Percentiles rank a stretch among this genome's conserved stretches.
phyloP scores from a whole-genome alignment of 1,140 invertebrate species.

The Matsumurasca onukii region DNA sequence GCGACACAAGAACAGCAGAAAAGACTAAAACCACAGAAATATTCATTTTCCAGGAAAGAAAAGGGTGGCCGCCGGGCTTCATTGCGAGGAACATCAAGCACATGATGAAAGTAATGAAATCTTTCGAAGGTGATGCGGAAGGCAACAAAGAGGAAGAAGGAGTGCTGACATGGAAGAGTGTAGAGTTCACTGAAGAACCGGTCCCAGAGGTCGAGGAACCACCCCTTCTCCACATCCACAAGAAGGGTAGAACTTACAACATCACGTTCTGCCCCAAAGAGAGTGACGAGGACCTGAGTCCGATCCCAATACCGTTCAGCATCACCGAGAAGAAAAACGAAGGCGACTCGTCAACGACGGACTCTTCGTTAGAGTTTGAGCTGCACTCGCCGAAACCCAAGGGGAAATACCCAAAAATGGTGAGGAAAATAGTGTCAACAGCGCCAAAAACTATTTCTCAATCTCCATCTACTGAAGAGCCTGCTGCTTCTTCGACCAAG shows the following conservation, averaged over 20 bases:
- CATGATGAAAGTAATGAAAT: slow-evolving; percentile 16
- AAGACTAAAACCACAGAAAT: too few species aligned
- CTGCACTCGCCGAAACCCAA: slow-evolving; percentile 8
- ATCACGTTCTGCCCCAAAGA: slow-evolving; percentile 17
- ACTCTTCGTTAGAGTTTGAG: slow-evolving; percentile 10
- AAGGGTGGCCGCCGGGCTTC: slow-evolving; percentile 13
- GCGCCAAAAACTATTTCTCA: too few species aligned
- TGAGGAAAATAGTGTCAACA: neutral
- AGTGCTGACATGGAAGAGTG: neutral
- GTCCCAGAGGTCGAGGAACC: neutral
- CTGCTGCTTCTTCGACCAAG: neutral
- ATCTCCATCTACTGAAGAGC: too few species aligned
- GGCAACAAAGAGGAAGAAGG: neutral
- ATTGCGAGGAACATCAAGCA: slow-evolving; percentile 14
- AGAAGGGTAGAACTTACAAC: slow-evolving; percentile 9
- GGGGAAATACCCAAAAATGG: neutral
- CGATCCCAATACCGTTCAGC: slow-evolving; percentile 7
- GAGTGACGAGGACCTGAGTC: neutral
- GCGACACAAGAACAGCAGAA: too few species aligned
- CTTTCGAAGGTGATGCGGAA: neutral
- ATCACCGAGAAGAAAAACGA: slow-evolving; percentile 6
- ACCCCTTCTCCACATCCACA: slow-evolving; percentile 8
- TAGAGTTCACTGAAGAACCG: neutral
- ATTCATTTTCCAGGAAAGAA: slow-evolving; percentile 22
- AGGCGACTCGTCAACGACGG: neutral